These are phyloP conservation scores for Lutraria rhynchaena DNA, from an alignment of 1,140 invertebrate species.

Conservation along the genomic window DNA sequence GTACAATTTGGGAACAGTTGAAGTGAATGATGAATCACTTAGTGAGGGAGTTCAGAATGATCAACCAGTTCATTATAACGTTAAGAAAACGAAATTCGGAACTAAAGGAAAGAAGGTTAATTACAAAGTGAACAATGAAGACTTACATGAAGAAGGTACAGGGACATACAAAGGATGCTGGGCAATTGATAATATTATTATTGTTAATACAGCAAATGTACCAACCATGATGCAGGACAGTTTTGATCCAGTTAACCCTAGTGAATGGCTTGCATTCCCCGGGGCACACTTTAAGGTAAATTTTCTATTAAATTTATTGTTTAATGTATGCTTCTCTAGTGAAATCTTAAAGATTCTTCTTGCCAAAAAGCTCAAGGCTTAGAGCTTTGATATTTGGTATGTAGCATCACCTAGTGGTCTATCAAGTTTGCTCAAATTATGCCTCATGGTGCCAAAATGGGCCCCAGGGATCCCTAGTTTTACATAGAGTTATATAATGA, in stretches of 20 bases:
- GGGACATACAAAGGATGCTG: constrained; percentile 76
- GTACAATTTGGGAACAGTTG: not conserved
- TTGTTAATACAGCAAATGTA: constrained; percentile 78
- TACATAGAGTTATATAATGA: too few species aligned
- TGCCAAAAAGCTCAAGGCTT: too few species aligned
- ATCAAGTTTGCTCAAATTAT: too few species aligned
- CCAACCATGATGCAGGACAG: constrained; percentile 77
- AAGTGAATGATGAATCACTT: constrained; percentile 14
- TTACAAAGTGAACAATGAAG: not conserved
- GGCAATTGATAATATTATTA: constrained; percentile 81
- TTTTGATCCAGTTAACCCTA: constrained; percentile 81
- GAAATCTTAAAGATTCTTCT: too few species aligned
- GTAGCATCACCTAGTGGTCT: too few species aligned
- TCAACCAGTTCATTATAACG: not conserved
- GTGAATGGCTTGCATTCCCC: constrained; percentile 82
- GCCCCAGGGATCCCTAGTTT: too few species aligned
- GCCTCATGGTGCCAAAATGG: too few species aligned
- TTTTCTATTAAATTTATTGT: constrained; percentile 39
- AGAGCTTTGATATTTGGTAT: too few species aligned
- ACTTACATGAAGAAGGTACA: constrained; percentile 24
- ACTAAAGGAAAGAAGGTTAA: not conserved
- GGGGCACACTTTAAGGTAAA: constrained; percentile 79
- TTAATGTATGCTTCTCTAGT: too few species aligned
- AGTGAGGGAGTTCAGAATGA: constrained; percentile 21
- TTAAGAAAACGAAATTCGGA: constrained; percentile 19